Evolutionary conservation across 2,888 invertebrate genomes (phyloP), one percentile per base, ranked within the genome.

Genomic region (Sylvicola fuscatus): DNA sequence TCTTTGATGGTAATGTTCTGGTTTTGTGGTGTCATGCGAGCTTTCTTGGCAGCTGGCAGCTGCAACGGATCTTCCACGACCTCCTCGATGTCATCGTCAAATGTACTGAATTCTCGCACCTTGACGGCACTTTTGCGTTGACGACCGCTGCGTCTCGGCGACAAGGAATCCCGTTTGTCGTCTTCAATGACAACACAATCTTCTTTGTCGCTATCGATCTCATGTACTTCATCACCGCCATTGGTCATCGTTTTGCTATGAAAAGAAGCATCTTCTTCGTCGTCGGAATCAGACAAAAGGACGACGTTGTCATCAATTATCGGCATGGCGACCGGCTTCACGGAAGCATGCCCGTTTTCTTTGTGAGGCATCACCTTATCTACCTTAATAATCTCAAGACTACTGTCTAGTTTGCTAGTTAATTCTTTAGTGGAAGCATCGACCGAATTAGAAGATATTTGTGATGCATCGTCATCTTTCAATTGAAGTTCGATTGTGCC

Each of bases 11-110:
- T 56, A 27, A 58, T 42, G 33, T 40, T 39, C 8, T 36, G 37
- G 3, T 37, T 14, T 37, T 44, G 44, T 27, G 29, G 16, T 27
- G 27, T 7, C 11, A 16, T 26, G 30, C 27, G 33, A n/a, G 33
- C 14, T 15, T 26, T 33, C 12, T 59, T 58, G 35, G 42, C 48
- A n/a, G 48, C 52, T 16, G 50, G 50, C 39, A 61, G 60, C 36
- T 59, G 59, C 10, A 72, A 70, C 40, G 66, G 70, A 44, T 64
- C 62, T 30, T 66, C 65, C 7, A 65, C 65, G 40, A 65, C 63
- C 27, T 59, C 58, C 13, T 49, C 47, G 3, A 55, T 55, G 37
- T 65, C 64, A 46, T 63, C 64, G 41, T 63, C 66, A 45, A 47
- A 55, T 3, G 42, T 42, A 2, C 45, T 42, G 26, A 45, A 45